Conservation (phyloP, 2,888 invertebrate genomes). For the Spodoptera littoralis region DNA sequence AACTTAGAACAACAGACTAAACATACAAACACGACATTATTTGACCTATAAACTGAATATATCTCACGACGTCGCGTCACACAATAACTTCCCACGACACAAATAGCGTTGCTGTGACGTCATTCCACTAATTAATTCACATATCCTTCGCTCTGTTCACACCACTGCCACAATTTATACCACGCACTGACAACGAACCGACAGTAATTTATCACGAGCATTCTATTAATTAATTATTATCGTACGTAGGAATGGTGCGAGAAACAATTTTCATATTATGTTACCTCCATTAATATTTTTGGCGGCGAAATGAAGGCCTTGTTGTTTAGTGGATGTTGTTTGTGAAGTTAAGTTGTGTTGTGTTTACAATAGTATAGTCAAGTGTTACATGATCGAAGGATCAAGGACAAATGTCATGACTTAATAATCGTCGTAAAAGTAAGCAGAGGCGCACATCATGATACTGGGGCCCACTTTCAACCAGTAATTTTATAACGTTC, state of each 20-base stretch:
- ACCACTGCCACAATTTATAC: slow-evolving; percentile 54
- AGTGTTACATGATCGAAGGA: too few species aligned
- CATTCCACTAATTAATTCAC: slow-evolving; percentile 52
- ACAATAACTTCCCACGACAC: slow-evolving; percentile 23
- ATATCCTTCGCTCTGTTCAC: slow-evolving; percentile 46
- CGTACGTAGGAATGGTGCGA: slow-evolving; percentile 24
- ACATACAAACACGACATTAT: not conserved
- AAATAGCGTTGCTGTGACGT: slow-evolving; percentile 41
- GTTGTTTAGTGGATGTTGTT: not conserved
- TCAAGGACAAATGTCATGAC: too few species aligned
- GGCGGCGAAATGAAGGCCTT: not conserved
- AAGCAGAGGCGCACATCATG: too few species aligned
- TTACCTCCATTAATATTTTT: slow-evolving; percentile 26
- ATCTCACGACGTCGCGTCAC: slow-evolving; percentile 28
- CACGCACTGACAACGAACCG: slow-evolving; percentile 49
- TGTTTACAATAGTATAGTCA: too few species aligned
- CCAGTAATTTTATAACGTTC: too few species aligned
- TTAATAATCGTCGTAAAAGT: too few species aligned
- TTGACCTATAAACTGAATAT: slow-evolving; percentile 20
- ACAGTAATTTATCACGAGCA: slow-evolving; percentile 57
- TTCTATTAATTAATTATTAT: slow-evolving; percentile 54
- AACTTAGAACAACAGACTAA: too few species aligned
- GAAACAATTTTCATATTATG: slow-evolving; percentile 41
- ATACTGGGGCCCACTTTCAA: too few species aligned
- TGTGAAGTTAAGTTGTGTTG: slow-evolving; percentile 17